These are phyloP conservation scores for Phrynocephalus guinanensis DNA, from an alignment of 2,797 vertebrate genomes.

Conservation along the genomic window DNA sequence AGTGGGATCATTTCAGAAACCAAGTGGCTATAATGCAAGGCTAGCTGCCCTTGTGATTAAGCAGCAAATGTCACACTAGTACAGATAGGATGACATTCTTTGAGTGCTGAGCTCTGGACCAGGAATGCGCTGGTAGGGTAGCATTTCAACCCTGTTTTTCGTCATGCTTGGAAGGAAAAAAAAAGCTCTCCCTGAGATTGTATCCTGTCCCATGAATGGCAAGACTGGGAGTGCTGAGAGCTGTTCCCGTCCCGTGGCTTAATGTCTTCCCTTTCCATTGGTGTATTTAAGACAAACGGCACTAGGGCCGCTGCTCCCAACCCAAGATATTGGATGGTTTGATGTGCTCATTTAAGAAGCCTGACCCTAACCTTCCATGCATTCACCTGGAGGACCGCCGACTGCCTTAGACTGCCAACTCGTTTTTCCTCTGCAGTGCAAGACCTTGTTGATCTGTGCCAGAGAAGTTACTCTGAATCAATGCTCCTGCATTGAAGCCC, in stretches of 20 bases:
- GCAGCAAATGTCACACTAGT: fast-evolving
- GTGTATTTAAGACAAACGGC: neutral
- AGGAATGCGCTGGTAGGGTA: fast-evolving
- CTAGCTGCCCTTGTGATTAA: fast-evolving
- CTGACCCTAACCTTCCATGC: neutral
- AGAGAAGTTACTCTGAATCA: neutral
- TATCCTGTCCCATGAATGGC: neutral
- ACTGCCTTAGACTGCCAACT: neutral
- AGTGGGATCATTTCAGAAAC: neutral
- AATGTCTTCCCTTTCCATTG: neutral
- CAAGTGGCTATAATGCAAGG: neutral
- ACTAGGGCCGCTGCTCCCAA: neutral
- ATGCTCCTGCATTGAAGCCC: neutral
- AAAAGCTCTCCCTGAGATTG: neutral
- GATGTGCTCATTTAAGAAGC: neutral
- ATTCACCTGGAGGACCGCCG: neutral
- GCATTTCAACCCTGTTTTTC: neutral
- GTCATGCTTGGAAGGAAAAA: neutral
- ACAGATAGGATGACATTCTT: fast-evolving
- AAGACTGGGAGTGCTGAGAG: neutral
- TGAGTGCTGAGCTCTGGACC: neutral
- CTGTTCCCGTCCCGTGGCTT: neutral
- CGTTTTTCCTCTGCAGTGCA: neutral
- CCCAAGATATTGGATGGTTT: no score
- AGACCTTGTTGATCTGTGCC: neutral